phyloP scores from a whole-genome alignment of 2,113 vertebrate species.

The Atrichornis clamosus region DNA sequence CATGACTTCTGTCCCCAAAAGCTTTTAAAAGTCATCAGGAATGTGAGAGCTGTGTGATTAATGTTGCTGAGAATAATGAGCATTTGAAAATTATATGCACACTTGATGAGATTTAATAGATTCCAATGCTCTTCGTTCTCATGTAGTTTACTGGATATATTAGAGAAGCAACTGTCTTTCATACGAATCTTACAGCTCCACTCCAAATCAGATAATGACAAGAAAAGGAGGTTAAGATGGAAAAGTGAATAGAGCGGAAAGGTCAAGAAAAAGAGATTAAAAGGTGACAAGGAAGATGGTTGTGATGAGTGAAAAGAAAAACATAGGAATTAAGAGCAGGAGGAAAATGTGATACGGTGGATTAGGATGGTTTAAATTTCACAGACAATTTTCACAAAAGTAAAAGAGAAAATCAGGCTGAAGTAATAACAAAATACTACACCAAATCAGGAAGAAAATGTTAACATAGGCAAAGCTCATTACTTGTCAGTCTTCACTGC shows the following conservation, averaged over 20 bases:
- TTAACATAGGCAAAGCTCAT: neutral
- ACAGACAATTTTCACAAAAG: neutral
- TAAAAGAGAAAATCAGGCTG: neutral
- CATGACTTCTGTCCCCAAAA: neutral
- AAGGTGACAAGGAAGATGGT: neutral
- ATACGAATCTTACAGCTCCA: neutral
- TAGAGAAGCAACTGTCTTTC: neutral
- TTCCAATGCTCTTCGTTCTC: neutral
- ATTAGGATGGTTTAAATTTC: constrained; percentile 16
- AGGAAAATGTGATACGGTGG: neutral
- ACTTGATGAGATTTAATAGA: neutral
- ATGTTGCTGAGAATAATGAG: neutral
- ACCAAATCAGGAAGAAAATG: neutral
- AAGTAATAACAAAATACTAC: neutral
- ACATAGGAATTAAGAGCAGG: neutral
- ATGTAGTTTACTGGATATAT: neutral
- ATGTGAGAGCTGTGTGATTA: neutral
- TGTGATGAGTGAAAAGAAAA: constrained; percentile 29
- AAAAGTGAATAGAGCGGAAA: neutral
- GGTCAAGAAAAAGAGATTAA: constrained; percentile 15
- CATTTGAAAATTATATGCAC: neutral
- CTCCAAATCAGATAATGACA: neutral
- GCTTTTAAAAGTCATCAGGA: neutral
- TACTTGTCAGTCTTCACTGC: neutral
- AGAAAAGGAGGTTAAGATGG: neutral